A percentile compares a stretch with the other conserved stretches of the same genome.
Conservation (phyloP, 2,113 vertebrate species). For the Pelodiscus sinensis region DNA sequence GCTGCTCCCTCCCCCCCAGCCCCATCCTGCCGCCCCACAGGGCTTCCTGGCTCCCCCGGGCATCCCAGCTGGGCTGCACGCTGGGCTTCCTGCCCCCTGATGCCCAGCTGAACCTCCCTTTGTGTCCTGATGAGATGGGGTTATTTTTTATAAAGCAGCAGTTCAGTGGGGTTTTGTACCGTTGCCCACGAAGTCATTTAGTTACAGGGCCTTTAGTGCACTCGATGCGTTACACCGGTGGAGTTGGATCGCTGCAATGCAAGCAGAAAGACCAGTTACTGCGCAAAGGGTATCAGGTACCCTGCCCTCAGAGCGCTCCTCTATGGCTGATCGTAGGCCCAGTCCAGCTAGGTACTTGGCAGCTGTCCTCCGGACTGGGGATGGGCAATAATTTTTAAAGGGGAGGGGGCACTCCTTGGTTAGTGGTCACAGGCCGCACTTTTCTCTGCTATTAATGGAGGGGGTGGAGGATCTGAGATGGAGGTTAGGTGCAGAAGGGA, state of each 20-base stretch:
- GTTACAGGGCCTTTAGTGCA: neutral
- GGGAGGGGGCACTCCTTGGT: no score
- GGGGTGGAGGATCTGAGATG: no score
- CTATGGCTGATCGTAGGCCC: neutral
- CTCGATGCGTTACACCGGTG: neutral
- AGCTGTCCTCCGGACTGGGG: neutral
- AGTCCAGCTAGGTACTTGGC: neutral
- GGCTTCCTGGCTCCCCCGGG: no score
- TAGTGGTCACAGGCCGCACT: no score
- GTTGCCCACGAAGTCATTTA: neutral
- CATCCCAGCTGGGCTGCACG: no score
- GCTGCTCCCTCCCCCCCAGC: no score
- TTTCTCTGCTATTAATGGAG: no score
- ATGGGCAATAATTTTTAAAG: no score
- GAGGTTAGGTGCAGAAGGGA: no score
- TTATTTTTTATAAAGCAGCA: neutral
- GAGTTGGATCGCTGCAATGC: neutral
- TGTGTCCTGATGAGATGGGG: neutral
- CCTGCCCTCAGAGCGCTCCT: neutral
- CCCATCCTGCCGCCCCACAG: no score
- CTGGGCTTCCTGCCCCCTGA: no score
- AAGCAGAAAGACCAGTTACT: neutral
- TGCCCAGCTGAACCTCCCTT: neutral
- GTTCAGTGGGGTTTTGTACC: neutral
- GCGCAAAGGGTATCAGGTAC: neutral